Evolutionary conservation across 2,888 invertebrate genomes (phyloP).

Genomic region (Caenorhabditis becei): DNA sequence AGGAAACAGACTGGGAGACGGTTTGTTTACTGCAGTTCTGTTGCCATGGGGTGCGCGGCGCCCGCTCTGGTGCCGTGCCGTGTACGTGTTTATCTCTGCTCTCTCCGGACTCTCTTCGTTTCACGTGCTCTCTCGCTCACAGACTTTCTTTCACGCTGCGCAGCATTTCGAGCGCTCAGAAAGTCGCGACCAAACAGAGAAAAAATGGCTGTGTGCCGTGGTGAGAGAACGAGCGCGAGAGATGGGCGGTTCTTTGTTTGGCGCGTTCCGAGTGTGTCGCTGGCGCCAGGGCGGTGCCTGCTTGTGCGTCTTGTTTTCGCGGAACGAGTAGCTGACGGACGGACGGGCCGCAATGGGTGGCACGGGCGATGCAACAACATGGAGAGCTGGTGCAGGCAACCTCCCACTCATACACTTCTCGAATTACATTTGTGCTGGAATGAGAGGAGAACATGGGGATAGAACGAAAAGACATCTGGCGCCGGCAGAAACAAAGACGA

Average conservation of each 20-base stretch:
- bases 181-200: slow-evolving; percentile 20
- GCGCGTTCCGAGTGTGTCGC: slow-evolving; percentile 13
- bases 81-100: slow-evolving; percentile 50
- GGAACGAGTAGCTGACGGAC: slow-evolving; percentile 9
- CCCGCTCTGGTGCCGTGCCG: slow-evolving; percentile 40
- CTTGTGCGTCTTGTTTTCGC: slow-evolving; percentile 18
- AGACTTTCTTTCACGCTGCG: slow-evolving; percentile 9
- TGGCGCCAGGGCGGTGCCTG: slow-evolving; percentile 23
- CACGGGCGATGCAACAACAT: slow-evolving; percentile 26
- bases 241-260: slow-evolving; percentile 19
- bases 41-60: slow-evolving; percentile 37
- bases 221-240: neutral
- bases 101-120: slow-evolving; percentile 13
- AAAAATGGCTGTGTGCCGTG: slow-evolving; percentile 17
- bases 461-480: slow-evolving; percentile 24
- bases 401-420: slow-evolving; percentile 40
- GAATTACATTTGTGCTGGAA: slow-evolving; percentile 49
- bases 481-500: slow-evolving; percentile 10
- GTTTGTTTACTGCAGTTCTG: slow-evolving; percentile 35
- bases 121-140: slow-evolving; percentile 5
- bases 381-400: neutral
- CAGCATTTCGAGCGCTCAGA: slow-evolving; percentile 15
- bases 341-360: slow-evolving; percentile 16
- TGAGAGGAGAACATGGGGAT: slow-evolving; percentile 12
- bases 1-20: slow-evolving; percentile 31